Evolutionary conservation across 2,113 vertebrate genomes (phyloP), one percentile per base, ranked within the genome.

Genomic region (Scomber japonicus): DNA sequence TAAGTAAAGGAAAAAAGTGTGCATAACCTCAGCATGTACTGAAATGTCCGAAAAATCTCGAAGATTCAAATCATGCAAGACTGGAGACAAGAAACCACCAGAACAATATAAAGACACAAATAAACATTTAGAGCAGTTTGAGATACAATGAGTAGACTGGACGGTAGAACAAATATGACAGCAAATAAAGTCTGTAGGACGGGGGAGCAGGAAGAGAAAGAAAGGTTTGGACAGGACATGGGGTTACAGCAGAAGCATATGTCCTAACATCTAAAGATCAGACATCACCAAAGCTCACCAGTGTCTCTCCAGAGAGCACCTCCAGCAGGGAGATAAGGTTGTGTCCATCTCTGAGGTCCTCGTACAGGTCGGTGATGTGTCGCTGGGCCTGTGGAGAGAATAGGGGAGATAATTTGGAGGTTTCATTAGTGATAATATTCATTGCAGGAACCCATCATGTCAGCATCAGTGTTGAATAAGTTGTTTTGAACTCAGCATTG

Each of bases 321-420:
- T 98, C 98, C 95, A 99, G 96, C 87, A 99, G 94, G 2, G 97
- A 98, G 94, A 99, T 98, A 89, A 99, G 97, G 90, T 97, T 99
- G 96, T 98, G 97, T 85, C 98, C 98, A 94, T 99, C 97, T 11
- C 97, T 92, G 79, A 99, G 97, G 91, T 99, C 97, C 87, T 99
- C 98, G 9, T 99, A 99, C 59, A 99, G 93, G 91, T 99, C 98
- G 11, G 96, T 97, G 93, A 99, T 93, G 16, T 99, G 97, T 62
- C 96, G 94, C 92, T 99, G 96, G 1, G 96, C 94, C 97, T 98
- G 72, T 1, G 19, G 45, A 24, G 9, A 50, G 11, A 53, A 46
- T 16, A 50, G 6, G 10, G n/a, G 31, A 51, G 21, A 72, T 16
- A 48, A 1, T 44, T 16, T 17, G 24, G 24, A 27, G 24, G 24